These are phyloP conservation scores for Tragelaphus oryx DNA, from an alignment of 2,797 vertebrate genomes.

Conservation along the genomic window DNA sequence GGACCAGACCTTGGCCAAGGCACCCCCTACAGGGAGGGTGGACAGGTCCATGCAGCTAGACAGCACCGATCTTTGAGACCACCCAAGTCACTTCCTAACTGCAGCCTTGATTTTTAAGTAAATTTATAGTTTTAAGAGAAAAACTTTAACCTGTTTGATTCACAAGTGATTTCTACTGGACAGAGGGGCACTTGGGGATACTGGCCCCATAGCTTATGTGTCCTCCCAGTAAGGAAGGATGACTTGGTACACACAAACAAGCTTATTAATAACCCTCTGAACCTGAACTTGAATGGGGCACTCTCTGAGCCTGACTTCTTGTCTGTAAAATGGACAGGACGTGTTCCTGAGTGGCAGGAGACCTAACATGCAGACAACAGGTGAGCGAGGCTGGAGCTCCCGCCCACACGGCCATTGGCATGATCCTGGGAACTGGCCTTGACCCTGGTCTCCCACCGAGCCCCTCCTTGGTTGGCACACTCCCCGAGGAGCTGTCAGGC, in stretches of 20 bases:
- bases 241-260: fast-evolving
- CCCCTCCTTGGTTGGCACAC: not conserved
- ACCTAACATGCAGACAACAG: fast-evolving
- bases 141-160: not conserved
- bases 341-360: fast-evolving
- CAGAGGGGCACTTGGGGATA: fast-evolving
- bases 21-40: not conserved
- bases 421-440: fast-evolving
- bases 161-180: not conserved
- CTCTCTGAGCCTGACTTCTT: not conserved
- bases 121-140: not conserved
- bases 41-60: not conserved
- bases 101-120: not conserved
- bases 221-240: not conserved
- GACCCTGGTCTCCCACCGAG: fast-evolving
- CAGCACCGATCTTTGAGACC: not conserved
- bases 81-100: not conserved
- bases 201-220: fast-evolving
- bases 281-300: not conserved
- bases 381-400: not conserved
- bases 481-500: fast-evolving
- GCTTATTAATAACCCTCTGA: not conserved
- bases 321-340: not conserved
- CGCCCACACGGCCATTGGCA: not conserved
- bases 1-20: not conserved